Conservation (phyloP, 2,888 invertebrate species). For the Spisula subtruncata region DNA sequence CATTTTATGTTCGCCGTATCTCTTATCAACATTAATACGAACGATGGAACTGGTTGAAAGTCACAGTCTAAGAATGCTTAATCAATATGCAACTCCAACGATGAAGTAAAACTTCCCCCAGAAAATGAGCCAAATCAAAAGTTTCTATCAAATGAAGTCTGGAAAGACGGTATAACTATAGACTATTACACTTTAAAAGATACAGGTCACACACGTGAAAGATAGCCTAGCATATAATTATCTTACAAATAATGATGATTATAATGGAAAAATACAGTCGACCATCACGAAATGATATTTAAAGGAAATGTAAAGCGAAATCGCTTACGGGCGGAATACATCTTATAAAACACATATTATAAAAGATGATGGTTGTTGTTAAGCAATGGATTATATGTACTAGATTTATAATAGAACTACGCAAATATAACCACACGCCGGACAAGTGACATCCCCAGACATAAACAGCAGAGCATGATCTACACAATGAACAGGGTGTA, state of each 20-base stretch:
- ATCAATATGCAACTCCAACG: slow-evolving; percentile 69
- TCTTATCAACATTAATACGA: slow-evolving; percentile 68
- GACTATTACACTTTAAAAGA: slow-evolving; percentile 59
- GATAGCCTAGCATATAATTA: slow-evolving; percentile 55
- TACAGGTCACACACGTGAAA: slow-evolving; percentile 54
- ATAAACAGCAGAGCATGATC: too few relatives aligned
- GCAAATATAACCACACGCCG: too few relatives aligned
- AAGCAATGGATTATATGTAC: too few relatives aligned
- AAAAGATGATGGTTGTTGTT: slow-evolving; percentile 13
- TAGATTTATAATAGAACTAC: too few relatives aligned
- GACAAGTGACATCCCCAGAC: too few relatives aligned
- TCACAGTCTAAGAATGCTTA: slow-evolving; percentile 61
- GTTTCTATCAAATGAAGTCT: slow-evolving; percentile 61
- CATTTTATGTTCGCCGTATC: slow-evolving; percentile 54
- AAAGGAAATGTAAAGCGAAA: slow-evolving; percentile 44
- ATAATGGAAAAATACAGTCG: slow-evolving; percentile 47
- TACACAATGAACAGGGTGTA: too few relatives aligned
- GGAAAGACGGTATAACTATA: slow-evolving; percentile 56
- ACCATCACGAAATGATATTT: slow-evolving; percentile 44
- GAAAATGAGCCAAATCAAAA: slow-evolving; percentile 68
- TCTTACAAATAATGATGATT: slow-evolving; percentile 37
- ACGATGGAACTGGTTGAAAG: slow-evolving; percentile 57
- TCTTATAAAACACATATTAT: slow-evolving; percentile 38
- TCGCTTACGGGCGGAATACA: slow-evolving; percentile 45
- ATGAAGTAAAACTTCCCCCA: slow-evolving; percentile 61